phyloP scores from a whole-genome alignment of 2,797 vertebrate species.

The Anableps anableps region DNA sequence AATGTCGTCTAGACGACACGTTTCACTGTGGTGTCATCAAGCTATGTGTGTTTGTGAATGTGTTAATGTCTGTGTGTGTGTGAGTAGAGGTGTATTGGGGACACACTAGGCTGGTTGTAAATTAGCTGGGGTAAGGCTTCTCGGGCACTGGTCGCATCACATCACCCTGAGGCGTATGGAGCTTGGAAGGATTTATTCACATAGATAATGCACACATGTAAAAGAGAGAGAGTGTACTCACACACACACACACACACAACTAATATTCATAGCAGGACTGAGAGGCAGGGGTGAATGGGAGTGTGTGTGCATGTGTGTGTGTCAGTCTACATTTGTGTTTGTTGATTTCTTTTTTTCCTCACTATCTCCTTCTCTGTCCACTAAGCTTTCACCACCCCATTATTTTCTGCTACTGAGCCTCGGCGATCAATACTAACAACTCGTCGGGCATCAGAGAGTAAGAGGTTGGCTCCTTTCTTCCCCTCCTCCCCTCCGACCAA shows the following conservation, averaged over 20 bases:
- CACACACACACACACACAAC: conserved; percentile 65
- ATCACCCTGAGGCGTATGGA: conserved; percentile 83
- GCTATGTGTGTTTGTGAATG: conserved; percentile 48
- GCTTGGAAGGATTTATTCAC: conserved; percentile 97
- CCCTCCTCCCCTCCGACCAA: conserved; percentile 28
- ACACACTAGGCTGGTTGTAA: conserved; percentile 91
- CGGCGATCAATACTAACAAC: conserved; percentile 88
- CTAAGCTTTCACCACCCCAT: conserved; percentile 83
- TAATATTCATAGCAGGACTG: conserved; percentile 85
- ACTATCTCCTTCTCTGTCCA: conserved; percentile 61
- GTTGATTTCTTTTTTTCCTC: conserved; percentile 75
- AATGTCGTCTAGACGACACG: conserved; percentile 94
- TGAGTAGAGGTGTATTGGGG: conserved; percentile 53
- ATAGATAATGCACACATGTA: conserved; percentile 89
- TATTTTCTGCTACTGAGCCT: conserved; percentile 89
- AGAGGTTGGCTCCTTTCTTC: conserved; percentile 15
- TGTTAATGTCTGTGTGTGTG: background rate
- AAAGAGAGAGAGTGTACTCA: conserved; percentile 55
- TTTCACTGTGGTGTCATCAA: conserved; percentile 88
- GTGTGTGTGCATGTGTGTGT: conserved; percentile 17
- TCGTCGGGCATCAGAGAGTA: conserved; percentile 76
- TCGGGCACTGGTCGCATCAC: conserved; percentile 87
- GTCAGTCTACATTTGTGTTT: conserved; percentile 28
- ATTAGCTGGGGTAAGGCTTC: conserved; percentile 89
- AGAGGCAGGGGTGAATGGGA: conserved; percentile 55